Evolutionary conservation across 2,888 invertebrate genomes (phyloP).

Genomic region (Athalia rosae): DNA sequence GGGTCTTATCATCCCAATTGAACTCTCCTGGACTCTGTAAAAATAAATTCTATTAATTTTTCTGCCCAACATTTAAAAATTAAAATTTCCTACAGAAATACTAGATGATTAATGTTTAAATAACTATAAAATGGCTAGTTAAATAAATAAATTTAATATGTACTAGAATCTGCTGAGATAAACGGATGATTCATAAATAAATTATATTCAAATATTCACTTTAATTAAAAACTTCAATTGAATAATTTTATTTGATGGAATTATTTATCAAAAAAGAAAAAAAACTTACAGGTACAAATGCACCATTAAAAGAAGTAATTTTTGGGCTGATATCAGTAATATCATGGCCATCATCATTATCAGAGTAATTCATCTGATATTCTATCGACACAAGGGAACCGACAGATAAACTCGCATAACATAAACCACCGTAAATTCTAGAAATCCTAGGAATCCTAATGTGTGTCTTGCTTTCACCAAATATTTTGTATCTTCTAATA

Average conservation of each 20-base stretch:
- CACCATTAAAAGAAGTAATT: conserved; percentile 69
- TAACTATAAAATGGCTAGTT: no score
- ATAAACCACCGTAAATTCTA: conserved; percentile 92
- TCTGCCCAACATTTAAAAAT: no score
- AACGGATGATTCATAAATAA: no score
- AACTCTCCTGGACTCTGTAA: conserved; percentile 83
- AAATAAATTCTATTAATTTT: no score
- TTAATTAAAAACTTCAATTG: conserved; percentile 24
- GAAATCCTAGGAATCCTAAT: conserved; percentile 88
- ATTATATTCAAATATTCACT: no score
- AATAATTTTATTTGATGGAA: conserved; percentile 15
- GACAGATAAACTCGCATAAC: conserved; percentile 94
- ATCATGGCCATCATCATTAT: conserved; percentile 75
- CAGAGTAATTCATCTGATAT: conserved; percentile 80
- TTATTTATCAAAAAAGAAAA: no score
- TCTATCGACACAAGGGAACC: conserved; percentile 97
- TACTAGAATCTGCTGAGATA: no score
- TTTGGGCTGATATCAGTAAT: conserved; percentile 78
- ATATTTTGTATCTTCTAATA: conserved; percentile 78
- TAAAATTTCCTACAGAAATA: no score
- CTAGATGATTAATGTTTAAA: no score
- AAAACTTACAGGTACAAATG: conserved; percentile 63
- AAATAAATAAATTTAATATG: no score
- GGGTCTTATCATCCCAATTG: conserved; percentile 85
- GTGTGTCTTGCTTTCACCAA: conserved; percentile 85